Conservation (phyloP, 1,140 invertebrate species). For the Stegodyphus dumicola region DNA sequence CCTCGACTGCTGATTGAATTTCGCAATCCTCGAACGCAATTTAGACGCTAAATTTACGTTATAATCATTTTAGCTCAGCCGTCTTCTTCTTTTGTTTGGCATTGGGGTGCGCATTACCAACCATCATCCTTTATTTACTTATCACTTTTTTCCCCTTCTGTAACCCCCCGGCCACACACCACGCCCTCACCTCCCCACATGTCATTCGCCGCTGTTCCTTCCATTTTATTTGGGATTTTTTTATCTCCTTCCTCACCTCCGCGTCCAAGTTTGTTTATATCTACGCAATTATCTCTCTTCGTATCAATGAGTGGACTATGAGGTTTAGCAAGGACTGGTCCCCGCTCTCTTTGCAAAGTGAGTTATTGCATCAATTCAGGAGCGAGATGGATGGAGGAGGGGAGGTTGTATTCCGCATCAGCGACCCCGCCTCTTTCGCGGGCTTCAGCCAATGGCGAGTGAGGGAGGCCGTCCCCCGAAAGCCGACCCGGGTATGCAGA, state of each 20-base stretch:
- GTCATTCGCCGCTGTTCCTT: not conserved
- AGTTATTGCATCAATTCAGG: constrained; percentile 50
- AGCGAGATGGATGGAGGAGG: not conserved
- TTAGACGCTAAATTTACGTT: constrained; percentile 59
- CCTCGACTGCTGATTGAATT: constrained; percentile 53
- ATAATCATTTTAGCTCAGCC: constrained; percentile 52
- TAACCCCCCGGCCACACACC: not conserved
- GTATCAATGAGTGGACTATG: not conserved
- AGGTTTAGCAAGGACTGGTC: not conserved
- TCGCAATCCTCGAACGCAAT: constrained; percentile 60
- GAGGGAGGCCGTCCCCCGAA: constrained; percentile 32
- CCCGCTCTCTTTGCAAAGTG: constrained; percentile 18
- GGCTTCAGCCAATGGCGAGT: not conserved
- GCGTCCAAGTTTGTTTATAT: constrained; percentile 54
- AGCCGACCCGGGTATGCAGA: constrained; percentile 53
- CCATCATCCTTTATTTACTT: constrained; percentile 50
- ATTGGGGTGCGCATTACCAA: constrained; percentile 45
- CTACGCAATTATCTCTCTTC: constrained; percentile 54
- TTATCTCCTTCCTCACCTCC: not conserved
- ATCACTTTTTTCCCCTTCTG: constrained; percentile 51
- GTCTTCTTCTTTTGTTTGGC: constrained; percentile 58
- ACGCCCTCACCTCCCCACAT: not conserved
- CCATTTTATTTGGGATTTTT: constrained; percentile 32
- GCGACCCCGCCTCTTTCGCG: not conserved
- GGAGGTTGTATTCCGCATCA: constrained; percentile 5